These are phyloP conservation scores for Neuroterus valhalla DNA, from an alignment of 1,140 invertebrate species.

Conservation along the genomic window DNA sequence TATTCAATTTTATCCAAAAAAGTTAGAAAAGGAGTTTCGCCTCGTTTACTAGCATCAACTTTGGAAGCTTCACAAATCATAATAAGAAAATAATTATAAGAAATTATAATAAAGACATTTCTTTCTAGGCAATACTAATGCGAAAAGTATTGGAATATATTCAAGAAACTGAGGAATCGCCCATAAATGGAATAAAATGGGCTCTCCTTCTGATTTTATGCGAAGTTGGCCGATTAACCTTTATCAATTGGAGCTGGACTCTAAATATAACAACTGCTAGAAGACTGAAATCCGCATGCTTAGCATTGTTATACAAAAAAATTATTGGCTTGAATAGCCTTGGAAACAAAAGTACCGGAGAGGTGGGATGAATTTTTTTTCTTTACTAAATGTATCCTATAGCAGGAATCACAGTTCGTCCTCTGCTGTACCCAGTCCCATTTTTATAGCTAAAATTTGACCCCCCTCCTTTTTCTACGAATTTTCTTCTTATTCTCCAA, in stretches of 20 bases:
- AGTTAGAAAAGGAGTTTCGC: neutral
- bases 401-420: no score
- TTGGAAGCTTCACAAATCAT: no score
- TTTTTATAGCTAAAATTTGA: no score
- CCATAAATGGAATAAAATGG: conserved; percentile 74
- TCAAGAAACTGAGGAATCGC: conserved; percentile 65
- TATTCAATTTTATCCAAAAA: conserved; percentile 27
- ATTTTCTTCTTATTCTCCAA: no score
- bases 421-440: no score
- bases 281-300: conserved; percentile 78
- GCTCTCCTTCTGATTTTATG: conserved; percentile 74
- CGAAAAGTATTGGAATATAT: conserved; percentile 76
- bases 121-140: conserved; percentile 77
- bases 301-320: conserved; percentile 80
- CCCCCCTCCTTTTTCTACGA: no score
- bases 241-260: conserved; percentile 79
- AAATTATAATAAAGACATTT: neutral
- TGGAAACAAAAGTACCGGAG: conserved; percentile 77
- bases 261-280: conserved; percentile 79
- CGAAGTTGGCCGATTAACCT: conserved; percentile 77
- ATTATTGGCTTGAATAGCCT: conserved; percentile 78
- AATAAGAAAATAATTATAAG: neutral
- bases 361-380: conserved; percentile 71
- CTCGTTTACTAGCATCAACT: no score
- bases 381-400: no score